These are phyloP conservation scores for Paramisgurnus dabryanus DNA, from an alignment of 2,113 vertebrate species.

Conservation along the genomic window DNA sequence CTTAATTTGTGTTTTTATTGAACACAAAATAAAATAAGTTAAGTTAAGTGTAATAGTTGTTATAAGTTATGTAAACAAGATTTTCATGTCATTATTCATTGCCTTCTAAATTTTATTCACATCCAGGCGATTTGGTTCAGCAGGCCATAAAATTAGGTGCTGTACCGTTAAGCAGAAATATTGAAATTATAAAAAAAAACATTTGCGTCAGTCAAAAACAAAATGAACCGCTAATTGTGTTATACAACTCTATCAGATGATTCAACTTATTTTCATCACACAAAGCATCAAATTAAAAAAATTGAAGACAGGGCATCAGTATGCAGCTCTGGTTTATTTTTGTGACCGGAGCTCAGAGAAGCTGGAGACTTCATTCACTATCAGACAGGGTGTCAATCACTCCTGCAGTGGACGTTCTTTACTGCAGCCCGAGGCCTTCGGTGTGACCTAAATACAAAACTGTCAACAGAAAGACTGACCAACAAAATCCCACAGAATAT, in stretches of 20 bases:
- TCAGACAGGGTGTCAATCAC: constrained; percentile 77
- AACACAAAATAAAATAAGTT: background rate
- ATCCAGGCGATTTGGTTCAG: background rate
- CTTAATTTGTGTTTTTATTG: too few relatives aligned
- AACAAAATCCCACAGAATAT: constrained; percentile 42
- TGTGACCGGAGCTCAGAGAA: constrained; percentile 72
- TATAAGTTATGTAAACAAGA: too few relatives aligned
- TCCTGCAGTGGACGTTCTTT: constrained; percentile 71
- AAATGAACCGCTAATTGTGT: background rate
- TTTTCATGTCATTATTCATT: background rate
- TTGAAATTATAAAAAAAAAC: constrained; percentile 25
- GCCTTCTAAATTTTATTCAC: constrained; percentile 2
- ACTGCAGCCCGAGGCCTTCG: constrained; percentile 73
- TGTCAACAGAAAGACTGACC: constrained; percentile 71
- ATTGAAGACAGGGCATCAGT: background rate
- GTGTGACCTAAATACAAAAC: constrained; percentile 79
- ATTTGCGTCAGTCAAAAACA: constrained; percentile 39
- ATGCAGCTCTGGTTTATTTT: constrained; percentile 62
- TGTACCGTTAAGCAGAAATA: constrained; percentile 30
- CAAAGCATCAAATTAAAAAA: constrained; percentile 4
- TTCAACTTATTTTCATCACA: background rate
- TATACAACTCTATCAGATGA: background rate
- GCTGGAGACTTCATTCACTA: constrained; percentile 66
- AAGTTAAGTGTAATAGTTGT: too few relatives aligned
- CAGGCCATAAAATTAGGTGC: constrained; percentile 15